Percentiles rank a stretch among this genome's conserved stretches.
Evolutionary conservation across 1,140 invertebrate genomes (phyloP).

Genomic region (Solenopsis invicta): DNA sequence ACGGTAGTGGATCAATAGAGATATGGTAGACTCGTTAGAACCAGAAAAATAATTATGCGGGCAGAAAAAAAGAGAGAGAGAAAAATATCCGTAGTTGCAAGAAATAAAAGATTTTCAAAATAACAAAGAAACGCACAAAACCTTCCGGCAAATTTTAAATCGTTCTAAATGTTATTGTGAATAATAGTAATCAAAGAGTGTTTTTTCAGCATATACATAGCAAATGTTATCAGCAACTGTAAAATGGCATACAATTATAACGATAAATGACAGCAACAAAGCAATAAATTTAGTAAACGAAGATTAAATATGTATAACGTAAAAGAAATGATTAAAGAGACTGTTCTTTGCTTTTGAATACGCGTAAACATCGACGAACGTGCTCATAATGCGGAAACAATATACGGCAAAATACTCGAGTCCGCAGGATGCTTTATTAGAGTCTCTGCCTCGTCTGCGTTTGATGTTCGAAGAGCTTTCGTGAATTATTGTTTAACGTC

Average conservation of each 20-base stretch:
- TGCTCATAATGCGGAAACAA: conserved; percentile 62
- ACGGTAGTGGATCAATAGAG: conserved; percentile 12
- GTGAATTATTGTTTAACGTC: conserved; percentile 64
- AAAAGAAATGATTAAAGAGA: neutral
- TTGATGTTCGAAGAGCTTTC: conserved; percentile 71
- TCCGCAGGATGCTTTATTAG: conserved; percentile 67
- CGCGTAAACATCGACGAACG: neutral
- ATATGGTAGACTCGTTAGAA: neutral
- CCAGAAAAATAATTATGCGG: neutral
- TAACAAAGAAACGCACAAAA: neutral
- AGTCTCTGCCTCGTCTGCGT: conserved; percentile 59
- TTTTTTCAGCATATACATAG: neutral
- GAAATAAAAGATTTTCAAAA: neutral
- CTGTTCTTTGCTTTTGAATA: neutral
- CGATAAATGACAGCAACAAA: neutral
- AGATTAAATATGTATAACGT: conserved; percentile 11
- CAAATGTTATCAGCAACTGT: neutral
- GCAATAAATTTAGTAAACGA: neutral
- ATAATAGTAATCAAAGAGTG: neutral
- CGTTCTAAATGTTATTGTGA: neutral
- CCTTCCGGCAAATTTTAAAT: neutral
- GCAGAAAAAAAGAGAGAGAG: neutral
- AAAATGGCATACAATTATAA: neutral
- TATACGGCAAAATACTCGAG: conserved; percentile 53
- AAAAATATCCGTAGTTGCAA: neutral